These are phyloP conservation scores for Echinops telfairi DNA, from an alignment of 2,113 vertebrate species.

Conservation along the genomic window DNA sequence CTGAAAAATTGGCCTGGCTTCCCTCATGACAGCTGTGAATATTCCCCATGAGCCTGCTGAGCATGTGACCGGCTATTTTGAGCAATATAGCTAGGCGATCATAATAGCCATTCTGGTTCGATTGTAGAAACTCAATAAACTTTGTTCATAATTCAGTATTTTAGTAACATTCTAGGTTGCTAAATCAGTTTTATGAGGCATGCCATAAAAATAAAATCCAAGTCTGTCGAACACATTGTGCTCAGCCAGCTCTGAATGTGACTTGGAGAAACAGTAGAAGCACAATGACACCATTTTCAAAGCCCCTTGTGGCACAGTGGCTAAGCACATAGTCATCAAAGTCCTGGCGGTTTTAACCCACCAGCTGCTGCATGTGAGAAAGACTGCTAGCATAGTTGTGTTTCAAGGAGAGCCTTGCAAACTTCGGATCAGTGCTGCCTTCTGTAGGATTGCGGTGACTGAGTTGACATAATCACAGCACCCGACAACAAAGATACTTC, in stretches of 20 bases:
- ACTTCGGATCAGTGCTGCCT: too few species aligned
- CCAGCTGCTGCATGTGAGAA: too few species aligned
- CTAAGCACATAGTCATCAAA: too few species aligned
- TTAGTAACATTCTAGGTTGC: conserved; percentile 68
- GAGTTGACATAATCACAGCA: neutral
- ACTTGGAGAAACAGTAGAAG: conserved; percentile 20
- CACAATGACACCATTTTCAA: too few species aligned
- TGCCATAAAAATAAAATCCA: conserved; percentile 79
- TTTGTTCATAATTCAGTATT: conserved; percentile 52
- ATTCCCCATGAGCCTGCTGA: too few species aligned
- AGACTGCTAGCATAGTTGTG: too few species aligned
- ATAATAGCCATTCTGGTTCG: conserved; percentile 23
- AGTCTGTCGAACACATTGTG: conserved; percentile 41
- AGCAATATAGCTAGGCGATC: too few species aligned
- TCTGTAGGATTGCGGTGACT: neutral
- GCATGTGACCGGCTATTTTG: too few species aligned
- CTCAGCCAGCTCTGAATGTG: conserved; percentile 58
- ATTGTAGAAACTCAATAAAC: conserved; percentile 62
- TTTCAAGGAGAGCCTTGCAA: too few species aligned
- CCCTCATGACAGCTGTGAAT: neutral
- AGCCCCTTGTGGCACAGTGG: too few species aligned
- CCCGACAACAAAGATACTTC: neutral
- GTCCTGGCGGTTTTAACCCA: too few species aligned
- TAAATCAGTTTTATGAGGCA: conserved; percentile 71
- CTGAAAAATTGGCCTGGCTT: neutral